These are phyloP conservation scores for Penaeus vannamei DNA, from an alignment of 1,140 invertebrate genomes.

Conservation along the genomic window DNA sequence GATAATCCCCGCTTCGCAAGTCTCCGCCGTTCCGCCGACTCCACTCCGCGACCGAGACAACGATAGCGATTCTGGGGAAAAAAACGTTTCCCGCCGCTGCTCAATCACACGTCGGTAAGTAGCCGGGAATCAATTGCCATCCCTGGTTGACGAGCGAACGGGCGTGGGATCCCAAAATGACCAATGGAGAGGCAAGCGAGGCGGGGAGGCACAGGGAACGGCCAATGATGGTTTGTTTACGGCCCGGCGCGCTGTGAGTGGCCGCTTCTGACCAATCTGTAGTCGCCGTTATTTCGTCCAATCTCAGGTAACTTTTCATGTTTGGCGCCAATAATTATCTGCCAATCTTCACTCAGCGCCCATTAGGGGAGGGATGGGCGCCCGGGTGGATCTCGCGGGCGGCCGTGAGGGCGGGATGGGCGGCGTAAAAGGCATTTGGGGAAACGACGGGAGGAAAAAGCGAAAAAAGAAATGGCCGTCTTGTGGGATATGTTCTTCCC, in stretches of 20 bases:
- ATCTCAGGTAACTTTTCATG: constrained; percentile 66
- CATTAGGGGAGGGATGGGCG: constrained; percentile 32
- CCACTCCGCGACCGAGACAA: too few species aligned
- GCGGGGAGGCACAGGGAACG: constrained; percentile 39
- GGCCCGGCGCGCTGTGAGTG: constrained; percentile 61
- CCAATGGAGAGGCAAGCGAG: constrained; percentile 31
- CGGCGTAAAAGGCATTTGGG: not conserved
- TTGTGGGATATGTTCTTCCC: constrained; percentile 2
- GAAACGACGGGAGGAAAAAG: not conserved
- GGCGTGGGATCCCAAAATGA: not conserved
- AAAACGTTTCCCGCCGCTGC: too few species aligned
- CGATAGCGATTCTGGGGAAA: too few species aligned
- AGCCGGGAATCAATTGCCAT: too few species aligned
- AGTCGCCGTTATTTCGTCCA: constrained; percentile 65
- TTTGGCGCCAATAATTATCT: constrained; percentile 66
- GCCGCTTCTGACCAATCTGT: constrained; percentile 65
- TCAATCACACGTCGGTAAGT: too few species aligned
- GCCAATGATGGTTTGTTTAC: constrained; percentile 61
- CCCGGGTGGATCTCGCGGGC: not conserved
- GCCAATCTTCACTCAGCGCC: constrained; percentile 57
- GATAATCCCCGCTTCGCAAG: too few species aligned
- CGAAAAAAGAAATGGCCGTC: constrained; percentile 49
- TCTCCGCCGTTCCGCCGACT: too few species aligned
- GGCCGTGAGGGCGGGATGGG: not conserved
- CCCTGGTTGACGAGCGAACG: not conserved